Percentiles rank a stretch among this genome's conserved stretches.
Conservation (phyloP, 2,113 vertebrate species). For the Indicator indicator region DNA sequence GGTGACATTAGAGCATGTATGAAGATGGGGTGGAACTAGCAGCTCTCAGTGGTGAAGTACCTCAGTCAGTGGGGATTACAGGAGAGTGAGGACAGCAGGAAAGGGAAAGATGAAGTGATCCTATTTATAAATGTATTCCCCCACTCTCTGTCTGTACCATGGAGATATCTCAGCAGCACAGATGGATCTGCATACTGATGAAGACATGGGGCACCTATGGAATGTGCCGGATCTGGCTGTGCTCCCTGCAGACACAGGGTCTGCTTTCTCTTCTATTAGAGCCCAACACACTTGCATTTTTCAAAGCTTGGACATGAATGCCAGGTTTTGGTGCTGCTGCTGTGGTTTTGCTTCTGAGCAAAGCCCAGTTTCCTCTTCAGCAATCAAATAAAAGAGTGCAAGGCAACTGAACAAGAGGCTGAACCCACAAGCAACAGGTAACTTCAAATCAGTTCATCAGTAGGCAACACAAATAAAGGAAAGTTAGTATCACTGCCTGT, state of each 20-base stretch:
- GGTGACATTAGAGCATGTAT: background rate
- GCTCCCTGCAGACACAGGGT: conserved; percentile 18
- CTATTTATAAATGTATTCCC: conserved; percentile 60
- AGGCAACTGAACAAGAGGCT: background rate
- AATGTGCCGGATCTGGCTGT: conserved; percentile 38
- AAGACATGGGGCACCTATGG: conserved; percentile 45
- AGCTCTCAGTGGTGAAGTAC: background rate
- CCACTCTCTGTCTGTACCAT: conserved; percentile 37
- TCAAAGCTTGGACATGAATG: conserved; percentile 7
- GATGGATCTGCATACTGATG: conserved; percentile 66
- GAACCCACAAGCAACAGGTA: background rate
- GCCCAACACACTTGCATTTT: background rate
- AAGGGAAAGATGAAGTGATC: conserved; percentile 47
- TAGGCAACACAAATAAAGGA: background rate
- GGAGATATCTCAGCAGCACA: conserved; percentile 56
- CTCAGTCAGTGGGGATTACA: background rate
- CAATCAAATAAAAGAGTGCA: conserved; percentile 5
- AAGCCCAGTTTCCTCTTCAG: background rate
- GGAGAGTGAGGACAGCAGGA: conserved; percentile 13
- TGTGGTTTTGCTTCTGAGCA: background rate
- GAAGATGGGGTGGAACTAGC: background rate
- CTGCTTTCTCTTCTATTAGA: background rate
- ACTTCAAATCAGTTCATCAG: conserved; percentile 5
- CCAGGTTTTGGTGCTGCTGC: background rate
- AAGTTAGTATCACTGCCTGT: conserved; percentile 1